These are phyloP conservation scores for Trisateles emortualis DNA, from an alignment of 2,888 invertebrate genomes.

Conservation along the genomic window DNA sequence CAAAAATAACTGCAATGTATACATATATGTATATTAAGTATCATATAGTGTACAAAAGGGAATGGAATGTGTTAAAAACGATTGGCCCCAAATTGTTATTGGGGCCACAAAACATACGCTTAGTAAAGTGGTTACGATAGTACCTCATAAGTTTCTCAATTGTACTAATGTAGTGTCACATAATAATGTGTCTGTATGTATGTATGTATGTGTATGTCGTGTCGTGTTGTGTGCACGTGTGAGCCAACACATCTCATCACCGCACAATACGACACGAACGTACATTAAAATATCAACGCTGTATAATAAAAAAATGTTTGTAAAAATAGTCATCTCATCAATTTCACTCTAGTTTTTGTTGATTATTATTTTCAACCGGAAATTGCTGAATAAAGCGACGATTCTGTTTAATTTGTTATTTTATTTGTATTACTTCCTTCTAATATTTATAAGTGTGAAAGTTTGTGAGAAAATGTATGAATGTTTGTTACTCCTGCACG, in stretches of 20 bases:
- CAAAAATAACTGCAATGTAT: too few relatives aligned
- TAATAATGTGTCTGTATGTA: conserved; percentile 40
- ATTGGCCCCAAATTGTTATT: conserved; percentile 73
- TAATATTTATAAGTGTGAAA: too few relatives aligned
- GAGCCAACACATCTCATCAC: conserved; percentile 4
- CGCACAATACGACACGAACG: conserved; percentile 40
- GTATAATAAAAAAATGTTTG: conserved; percentile 78
- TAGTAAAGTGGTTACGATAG: conserved; percentile 82
- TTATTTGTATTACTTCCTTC: conserved; percentile 56
- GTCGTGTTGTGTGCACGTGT: not conserved
- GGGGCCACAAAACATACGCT: conserved; percentile 83
- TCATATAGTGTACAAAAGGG: conserved; percentile 85
- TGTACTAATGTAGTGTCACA: conserved; percentile 44
- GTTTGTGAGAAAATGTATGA: too few relatives aligned
- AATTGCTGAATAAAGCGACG: conserved; percentile 85
- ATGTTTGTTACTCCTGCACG: too few relatives aligned
- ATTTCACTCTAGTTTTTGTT: conserved; percentile 84
- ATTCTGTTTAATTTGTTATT: conserved; percentile 81
- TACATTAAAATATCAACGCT: conserved; percentile 68
- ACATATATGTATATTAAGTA: conserved; percentile 83
- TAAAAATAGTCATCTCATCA: conserved; percentile 84
- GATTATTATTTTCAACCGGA: conserved; percentile 83
- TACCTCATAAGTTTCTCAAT: conserved; percentile 81
- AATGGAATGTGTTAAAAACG: conserved; percentile 79
- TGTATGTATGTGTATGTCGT: not conserved